Evolutionary conservation across 2,797 vertebrate species (phyloP), one percentile per base, ranked within the genome.

Genomic region (Spea hammondii): DNA sequence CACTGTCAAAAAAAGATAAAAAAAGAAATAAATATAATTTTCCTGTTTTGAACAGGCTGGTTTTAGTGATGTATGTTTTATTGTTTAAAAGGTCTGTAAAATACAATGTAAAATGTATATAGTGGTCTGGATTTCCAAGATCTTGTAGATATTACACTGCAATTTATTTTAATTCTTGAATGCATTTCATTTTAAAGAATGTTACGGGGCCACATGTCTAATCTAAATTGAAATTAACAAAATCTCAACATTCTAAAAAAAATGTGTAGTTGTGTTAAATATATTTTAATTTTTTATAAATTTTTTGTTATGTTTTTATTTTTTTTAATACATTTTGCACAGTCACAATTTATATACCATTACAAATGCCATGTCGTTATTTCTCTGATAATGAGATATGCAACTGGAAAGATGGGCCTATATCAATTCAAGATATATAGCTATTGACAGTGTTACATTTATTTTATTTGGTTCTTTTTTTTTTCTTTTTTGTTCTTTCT

Each of bases 51-150:
- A 88, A 90, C 89, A 89, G 91, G 89, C 89, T 89, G 86, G 89
- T 91, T 93, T 95, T 92, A 95, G 93, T 93, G 90, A 92, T 95
- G 91, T 95, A 93, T 89, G 93, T 94, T 94, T 94, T 89, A 86
- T 88, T 93, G 90, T 94, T 91, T 77, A 86, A 91, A 85, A 91
- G 72, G 44, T 85, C 88, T 85, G 92, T 89, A 85, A 88, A 83
- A 92, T 89, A 83, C 92, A 91, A 95, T 94, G 96, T 96, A 92
- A 94, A 90, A 89, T 97, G 95, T 97, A 97, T 87, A 98, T 95
- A 96, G 90, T 88, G 93, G 89, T 94, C 95, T 90, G 49, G 92
- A 90, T 93, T 88, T 86, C 88, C 88, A 89, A 89, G 90, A 90
- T 93, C 95, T 95, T 97, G 93, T 96, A 95, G 93, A 95, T 96